Evolutionary conservation across 2,888 invertebrate genomes (phyloP).

Genomic region (Lathronympha strigana): DNA sequence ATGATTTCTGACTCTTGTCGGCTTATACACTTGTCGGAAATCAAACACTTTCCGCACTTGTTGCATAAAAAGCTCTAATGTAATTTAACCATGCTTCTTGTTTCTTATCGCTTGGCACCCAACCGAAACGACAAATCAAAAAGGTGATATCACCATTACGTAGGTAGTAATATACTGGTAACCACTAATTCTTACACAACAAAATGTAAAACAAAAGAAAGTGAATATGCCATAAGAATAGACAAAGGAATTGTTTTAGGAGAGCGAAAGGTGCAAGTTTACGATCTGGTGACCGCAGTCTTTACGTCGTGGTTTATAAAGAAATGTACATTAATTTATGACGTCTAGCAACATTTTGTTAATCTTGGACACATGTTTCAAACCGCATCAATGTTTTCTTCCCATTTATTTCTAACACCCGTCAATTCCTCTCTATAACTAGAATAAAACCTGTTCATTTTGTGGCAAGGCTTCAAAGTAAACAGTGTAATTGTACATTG

Average conservation of each 20-base stretch:
- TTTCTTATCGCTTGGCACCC: no score
- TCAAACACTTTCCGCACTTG: no score
- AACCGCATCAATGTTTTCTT: conserved; percentile 50
- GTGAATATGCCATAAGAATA: conserved; percentile 66
- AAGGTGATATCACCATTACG: no score
- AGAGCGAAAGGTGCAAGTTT: conserved; percentile 67
- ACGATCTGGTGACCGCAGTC: conserved; percentile 58
- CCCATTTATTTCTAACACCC: conserved; percentile 35
- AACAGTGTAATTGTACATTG: conserved; percentile 1
- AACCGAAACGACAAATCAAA: no score
- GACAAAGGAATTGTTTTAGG: conserved; percentile 64
- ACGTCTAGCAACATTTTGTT: conserved; percentile 47
- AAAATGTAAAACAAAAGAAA: conserved; percentile 47
- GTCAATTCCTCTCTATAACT: conserved; percentile 5
- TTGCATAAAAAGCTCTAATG: no score
- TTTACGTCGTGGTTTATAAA: conserved; percentile 62
- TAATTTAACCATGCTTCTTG: no score
- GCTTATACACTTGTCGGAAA: no score
- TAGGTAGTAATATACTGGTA: background rate
- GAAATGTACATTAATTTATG: conserved; percentile 49
- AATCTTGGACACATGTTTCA: conserved; percentile 46
- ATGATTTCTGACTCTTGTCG: no score
- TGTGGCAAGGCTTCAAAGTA: conserved; percentile 15
- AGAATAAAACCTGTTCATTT: conserved; percentile 27
- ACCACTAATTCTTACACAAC: conserved; percentile 26